Base-by-base conservation (phyloP, 2,888 invertebrate genomes). In the Lobophora halterata region DNA sequence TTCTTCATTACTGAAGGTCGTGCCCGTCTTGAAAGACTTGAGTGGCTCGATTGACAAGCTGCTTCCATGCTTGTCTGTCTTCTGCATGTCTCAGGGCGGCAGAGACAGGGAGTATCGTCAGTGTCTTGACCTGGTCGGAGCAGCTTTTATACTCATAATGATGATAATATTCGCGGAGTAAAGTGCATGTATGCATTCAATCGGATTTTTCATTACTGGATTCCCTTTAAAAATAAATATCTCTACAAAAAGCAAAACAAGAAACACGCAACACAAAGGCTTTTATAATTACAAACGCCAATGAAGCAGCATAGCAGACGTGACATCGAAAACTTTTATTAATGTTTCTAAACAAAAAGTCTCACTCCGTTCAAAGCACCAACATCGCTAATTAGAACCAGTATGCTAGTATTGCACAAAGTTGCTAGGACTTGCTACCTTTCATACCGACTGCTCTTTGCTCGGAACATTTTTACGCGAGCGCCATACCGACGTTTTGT, bases 361-460 rank as follows among this genome's bases (percentile, higher is more conserved):
- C 24, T 27, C 35, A 46, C 32, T 34, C 30, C 28, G 46, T 55
- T 58, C 52, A 61, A 64, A 52, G 58, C 45, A 36, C 42, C 40
- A 43, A 47, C 46, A 62, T 46, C 57, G 64, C 72, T 76, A 78
- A 77, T 78, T 77, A 76, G 65, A 60, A 71, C 32, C 42, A 32
- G 36, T 36, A 47, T 30, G 33, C 27, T 28, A 28, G 40, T 46
- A 45, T 34, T 40, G 61, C 61, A 61, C 60, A 65, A 65, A 69
- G 66, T 69, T 59, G 63, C 55, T 52, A 38, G n/a, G n/a, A n/a
- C n/a, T n/a, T n/a, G n/a, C 52, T 55, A 61, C 65, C 63, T 70
- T 68, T 65, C 55, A 65, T 59, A 55, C 48, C 48, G 47, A 48
- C 57, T 55, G n/a, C 65, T 65, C 59, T 70, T 68, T 63, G 56